Percentiles rank a stretch among this genome's conserved stretches.
Conservation (phyloP, 2,797 vertebrate genomes). For the Cetoscarus ocellatus region DNA sequence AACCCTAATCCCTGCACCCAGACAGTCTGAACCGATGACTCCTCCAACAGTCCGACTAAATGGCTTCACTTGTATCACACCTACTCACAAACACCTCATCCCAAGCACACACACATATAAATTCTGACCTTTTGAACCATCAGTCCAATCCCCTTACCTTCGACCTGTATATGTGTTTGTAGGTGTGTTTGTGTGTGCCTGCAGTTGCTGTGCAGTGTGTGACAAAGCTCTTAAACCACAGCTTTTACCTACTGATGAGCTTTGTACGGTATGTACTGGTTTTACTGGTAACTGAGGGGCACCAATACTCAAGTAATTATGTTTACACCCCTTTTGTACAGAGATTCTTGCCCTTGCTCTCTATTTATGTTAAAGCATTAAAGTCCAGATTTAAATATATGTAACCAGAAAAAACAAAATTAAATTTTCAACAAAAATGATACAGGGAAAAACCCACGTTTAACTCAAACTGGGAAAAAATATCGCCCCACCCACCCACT, state of each 20-base stretch:
- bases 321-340: no score
- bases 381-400: no score
- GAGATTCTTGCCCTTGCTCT: no score
- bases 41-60: slow-evolving; percentile 32
- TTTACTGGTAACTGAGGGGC: not conserved
- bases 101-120: slow-evolving; percentile 9
- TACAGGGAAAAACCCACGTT: no score
- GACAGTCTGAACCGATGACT: slow-evolving; percentile 55
- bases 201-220: not conserved
- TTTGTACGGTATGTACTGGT: not conserved
- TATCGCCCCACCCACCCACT: no score
- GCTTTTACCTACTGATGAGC: not conserved
- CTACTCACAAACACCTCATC: slow-evolving; percentile 2
- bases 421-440: no score
- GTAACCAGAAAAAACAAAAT: no score
- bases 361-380: no score
- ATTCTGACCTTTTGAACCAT: slow-evolving; percentile 24
- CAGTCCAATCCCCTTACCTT: slow-evolving; percentile 28
- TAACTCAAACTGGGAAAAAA: no score
- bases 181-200: slow-evolving; percentile 3
- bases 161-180: not conserved
- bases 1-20: slow-evolving; percentile 51
- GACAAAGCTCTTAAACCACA: slow-evolving; percentile 4
- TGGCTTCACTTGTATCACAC: slow-evolving; percentile 1
- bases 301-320: no score